Conservation (phyloP, 2,888 invertebrate species). For the Incurvaria masculella region DNA sequence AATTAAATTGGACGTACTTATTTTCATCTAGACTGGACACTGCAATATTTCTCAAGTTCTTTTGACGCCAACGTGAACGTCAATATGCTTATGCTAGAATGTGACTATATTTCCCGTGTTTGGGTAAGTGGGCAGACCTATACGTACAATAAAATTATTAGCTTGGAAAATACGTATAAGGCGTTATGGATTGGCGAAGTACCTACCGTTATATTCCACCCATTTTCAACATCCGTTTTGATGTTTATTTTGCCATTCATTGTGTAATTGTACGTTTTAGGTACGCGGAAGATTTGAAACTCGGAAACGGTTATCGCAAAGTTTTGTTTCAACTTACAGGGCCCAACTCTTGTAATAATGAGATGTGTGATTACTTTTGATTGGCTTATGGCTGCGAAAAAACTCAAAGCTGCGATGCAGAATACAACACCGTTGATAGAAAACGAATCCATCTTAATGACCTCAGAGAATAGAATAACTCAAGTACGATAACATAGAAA, state of each 20-base stretch:
- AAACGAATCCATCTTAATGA: no score
- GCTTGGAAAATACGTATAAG: neutral
- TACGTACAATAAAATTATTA: neutral
- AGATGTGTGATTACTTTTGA: constrained; percentile 25
- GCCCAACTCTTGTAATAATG: constrained; percentile 25
- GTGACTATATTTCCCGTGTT: neutral
- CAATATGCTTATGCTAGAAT: neutral
- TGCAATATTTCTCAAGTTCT: neutral
- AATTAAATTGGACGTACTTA: no score
- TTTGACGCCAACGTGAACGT: neutral
- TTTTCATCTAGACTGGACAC: neutral
- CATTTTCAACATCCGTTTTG: constrained; percentile 24
- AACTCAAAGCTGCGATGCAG: constrained; percentile 21
- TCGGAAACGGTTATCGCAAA: constrained; percentile 22
- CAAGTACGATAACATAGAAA: no score
- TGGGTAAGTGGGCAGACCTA: neutral
- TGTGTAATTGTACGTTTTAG: constrained; percentile 20
- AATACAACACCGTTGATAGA: no score
- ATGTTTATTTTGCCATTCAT: constrained; percentile 27
- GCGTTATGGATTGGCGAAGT: neutral
- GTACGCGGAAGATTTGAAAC: constrained; percentile 23
- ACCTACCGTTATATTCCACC: constrained; percentile 30
- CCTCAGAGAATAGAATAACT: no score
- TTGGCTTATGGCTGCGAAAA: constrained; percentile 13
- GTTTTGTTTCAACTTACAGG: constrained; percentile 18